These are phyloP conservation scores for Ptychobarbus kaznakovi DNA, from an alignment of 2,797 vertebrate genomes.

Conservation along the genomic window DNA sequence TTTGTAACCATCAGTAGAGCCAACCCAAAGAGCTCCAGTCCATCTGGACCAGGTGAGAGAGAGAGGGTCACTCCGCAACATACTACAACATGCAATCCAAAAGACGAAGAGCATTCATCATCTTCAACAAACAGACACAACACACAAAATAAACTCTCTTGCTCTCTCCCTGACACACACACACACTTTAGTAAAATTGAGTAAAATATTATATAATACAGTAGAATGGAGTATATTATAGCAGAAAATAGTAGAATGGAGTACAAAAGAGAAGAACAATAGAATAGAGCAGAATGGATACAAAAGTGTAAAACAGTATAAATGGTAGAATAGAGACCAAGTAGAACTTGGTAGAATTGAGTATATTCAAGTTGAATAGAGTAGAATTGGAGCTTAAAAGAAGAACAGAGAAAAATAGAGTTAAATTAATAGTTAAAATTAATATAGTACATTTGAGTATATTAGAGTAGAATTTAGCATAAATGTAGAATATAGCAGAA, in stretches of 20 bases:
- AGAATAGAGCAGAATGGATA: neutral
- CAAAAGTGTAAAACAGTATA: neutral
- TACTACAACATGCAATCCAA: neutral
- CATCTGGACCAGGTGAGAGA: constrained; percentile 30
- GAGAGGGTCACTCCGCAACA: neutral
- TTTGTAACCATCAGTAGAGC: constrained; percentile 28
- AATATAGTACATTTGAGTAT: neutral
- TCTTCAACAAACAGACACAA: neutral
- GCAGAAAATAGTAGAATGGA: neutral
- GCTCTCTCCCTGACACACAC: neutral
- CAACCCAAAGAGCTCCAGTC: constrained; percentile 6
- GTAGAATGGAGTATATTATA: neutral
- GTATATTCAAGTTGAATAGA: neutral
- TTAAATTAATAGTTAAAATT: too few relatives aligned
- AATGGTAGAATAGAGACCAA: neutral
- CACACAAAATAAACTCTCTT: neutral
- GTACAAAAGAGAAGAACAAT: neutral
- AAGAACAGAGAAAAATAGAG: neutral
- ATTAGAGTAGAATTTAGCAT: neutral
- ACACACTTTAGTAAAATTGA: neutral
- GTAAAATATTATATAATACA: neutral
- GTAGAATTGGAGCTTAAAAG: neutral
- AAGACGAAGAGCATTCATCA: neutral
- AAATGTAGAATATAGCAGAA: neutral
- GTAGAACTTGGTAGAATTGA: neutral